phyloP scores from a whole-genome alignment of 2,113 vertebrate genomes.

The Hemicordylus capensis region DNA sequence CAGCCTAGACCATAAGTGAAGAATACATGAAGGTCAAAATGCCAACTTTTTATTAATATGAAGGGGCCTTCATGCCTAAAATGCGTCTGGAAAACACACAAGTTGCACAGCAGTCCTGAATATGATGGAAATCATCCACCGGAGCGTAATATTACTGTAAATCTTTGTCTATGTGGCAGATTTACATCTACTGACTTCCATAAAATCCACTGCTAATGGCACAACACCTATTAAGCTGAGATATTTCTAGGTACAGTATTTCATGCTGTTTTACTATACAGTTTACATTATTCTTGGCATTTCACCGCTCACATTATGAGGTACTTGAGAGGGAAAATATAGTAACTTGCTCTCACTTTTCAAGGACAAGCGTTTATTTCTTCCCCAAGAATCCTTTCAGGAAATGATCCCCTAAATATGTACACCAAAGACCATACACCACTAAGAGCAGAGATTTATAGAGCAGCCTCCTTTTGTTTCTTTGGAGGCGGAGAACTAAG shows the following conservation, averaged over 20 bases:
- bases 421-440: slow-evolving; percentile 53
- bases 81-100: slow-evolving; percentile 59
- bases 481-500: slow-evolving; percentile 39
- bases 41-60: slow-evolving; percentile 57
- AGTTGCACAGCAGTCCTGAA: slow-evolving; percentile 66
- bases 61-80: slow-evolving; percentile 58
- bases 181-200: slow-evolving; percentile 75
- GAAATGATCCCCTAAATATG: slow-evolving; percentile 65
- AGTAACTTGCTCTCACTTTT: slow-evolving; percentile 71
- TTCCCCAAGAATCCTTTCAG: slow-evolving; percentile 55
- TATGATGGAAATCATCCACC: slow-evolving; percentile 73
- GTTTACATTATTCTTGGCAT: slow-evolving; percentile 75
- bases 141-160: slow-evolving; percentile 71
- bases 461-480: slow-evolving; percentile 18
- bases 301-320: slow-evolving; percentile 70
- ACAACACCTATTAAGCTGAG: slow-evolving; percentile 80
- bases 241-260: slow-evolving; percentile 74
- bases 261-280: slow-evolving; percentile 76
- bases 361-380: slow-evolving; percentile 73
- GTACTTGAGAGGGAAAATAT: slow-evolving; percentile 65
- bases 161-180: slow-evolving; percentile 78
- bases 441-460: slow-evolving; percentile 47
- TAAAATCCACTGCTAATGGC: slow-evolving; percentile 80
- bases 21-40: slow-evolving; percentile 60
- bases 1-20: slow-evolving; percentile 9